These are phyloP conservation scores for Neodiprion pinetum DNA, from an alignment of 1,140 invertebrate species.

Conservation along the genomic window DNA sequence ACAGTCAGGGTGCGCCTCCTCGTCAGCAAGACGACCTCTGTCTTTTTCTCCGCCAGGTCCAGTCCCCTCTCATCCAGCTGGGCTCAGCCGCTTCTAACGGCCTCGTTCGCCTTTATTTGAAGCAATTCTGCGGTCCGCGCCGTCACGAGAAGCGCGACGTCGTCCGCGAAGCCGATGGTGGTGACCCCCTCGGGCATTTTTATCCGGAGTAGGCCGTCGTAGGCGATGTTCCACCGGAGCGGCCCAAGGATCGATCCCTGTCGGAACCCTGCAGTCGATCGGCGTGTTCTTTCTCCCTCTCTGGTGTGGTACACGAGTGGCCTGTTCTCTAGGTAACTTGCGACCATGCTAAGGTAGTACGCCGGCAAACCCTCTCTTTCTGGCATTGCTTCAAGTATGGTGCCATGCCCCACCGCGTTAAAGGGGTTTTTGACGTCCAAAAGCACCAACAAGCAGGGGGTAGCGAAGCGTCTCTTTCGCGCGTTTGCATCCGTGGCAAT, in stretches of 20 bases:
- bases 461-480: background rate
- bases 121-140: conserved; percentile 21
- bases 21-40: conserved; percentile 21
- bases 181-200: conserved; percentile 22
- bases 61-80: conserved; percentile 5
- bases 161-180: conserved; percentile 40
- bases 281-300: background rate
- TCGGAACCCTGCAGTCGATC: conserved; percentile 35
- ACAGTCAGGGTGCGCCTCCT: conserved; percentile 7
- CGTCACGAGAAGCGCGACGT: conserved; percentile 30
- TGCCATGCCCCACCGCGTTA: background rate
- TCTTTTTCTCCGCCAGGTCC: conserved; percentile 25
- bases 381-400: conserved; percentile 28
- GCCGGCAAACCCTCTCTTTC: background rate
- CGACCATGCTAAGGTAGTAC: conserved; percentile 22
- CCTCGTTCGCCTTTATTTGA: background rate
- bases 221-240: conserved; percentile 35
- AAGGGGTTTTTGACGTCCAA: too few species aligned
- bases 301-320: conserved; percentile 19
- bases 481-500: background rate
- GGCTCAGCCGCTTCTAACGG: conserved; percentile 1
- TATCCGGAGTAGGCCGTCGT: conserved; percentile 17
- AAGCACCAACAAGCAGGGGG: background rate
- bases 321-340: conserved; percentile 25
- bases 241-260: conserved; percentile 49